phyloP scores from a whole-genome alignment of 2,797 vertebrate genomes.

The Cyclopterus lumpus region DNA sequence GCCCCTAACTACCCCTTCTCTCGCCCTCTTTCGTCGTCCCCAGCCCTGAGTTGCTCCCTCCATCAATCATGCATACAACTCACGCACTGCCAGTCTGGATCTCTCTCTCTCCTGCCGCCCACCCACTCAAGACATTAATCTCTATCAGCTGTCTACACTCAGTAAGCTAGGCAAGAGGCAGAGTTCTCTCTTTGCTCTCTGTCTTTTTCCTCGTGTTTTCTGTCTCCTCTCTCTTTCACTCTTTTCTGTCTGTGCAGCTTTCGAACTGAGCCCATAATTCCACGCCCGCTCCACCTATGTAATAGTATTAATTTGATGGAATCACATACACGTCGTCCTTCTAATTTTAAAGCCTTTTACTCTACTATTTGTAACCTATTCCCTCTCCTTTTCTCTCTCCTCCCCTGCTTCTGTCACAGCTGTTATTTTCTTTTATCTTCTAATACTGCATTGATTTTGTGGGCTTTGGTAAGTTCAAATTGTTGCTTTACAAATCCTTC shows the following conservation, averaged over 20 bases:
- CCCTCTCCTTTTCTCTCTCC: constrained; percentile 11
- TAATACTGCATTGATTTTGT: neutral
- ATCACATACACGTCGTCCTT: constrained; percentile 28
- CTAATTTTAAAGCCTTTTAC: constrained; percentile 56
- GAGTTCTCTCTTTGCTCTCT: constrained; percentile 43
- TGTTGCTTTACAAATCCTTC: neutral
- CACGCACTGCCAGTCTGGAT: constrained; percentile 65
- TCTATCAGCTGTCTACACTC: constrained; percentile 75
- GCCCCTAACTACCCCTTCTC: constrained; percentile 57
- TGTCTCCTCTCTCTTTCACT: constrained; percentile 30
- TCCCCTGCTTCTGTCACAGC: neutral
- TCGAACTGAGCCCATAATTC: constrained; percentile 51
- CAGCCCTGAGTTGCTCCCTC: constrained; percentile 56
- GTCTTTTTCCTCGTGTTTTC: constrained; percentile 55
- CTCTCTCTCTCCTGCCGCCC: constrained; percentile 54
- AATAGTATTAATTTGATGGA: constrained; percentile 57
- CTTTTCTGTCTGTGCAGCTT: constrained; percentile 30
- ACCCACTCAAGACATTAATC: constrained; percentile 77
- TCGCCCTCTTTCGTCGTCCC: constrained; percentile 43
- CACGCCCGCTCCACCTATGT: constrained; percentile 42
- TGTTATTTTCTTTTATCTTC: constrained; percentile 19
- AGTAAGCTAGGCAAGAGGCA: constrained; percentile 63
- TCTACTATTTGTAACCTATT: constrained; percentile 29
- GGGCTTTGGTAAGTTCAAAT: neutral
- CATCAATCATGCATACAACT: constrained; percentile 74